Percentiles rank a stretch among this genome's conserved stretches.
Evolutionary conservation across 2,797 vertebrate species (phyloP).

Genomic region (Anniella stebbinsi): DNA sequence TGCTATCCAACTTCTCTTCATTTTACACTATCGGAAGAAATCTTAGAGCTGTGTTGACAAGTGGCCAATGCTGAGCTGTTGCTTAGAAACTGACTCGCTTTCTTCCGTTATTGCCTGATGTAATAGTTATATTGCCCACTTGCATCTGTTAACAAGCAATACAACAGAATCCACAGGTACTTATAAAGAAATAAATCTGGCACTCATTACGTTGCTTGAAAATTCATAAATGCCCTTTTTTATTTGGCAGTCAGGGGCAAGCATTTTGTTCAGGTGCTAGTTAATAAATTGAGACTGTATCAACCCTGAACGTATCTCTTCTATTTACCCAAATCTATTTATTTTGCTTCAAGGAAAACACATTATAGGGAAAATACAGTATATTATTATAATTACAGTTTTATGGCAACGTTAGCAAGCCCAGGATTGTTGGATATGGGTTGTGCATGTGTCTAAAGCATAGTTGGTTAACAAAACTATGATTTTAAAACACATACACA

Average conservation of each 20-base stretch:
- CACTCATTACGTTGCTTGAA: constrained; percentile 64
- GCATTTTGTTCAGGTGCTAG: constrained; percentile 66
- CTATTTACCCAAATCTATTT: constrained; percentile 70
- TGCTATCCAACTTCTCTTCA: constrained; percentile 75
- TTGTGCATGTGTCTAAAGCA: constrained; percentile 37
- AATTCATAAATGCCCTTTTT: constrained; percentile 64
- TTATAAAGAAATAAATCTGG: constrained; percentile 74
- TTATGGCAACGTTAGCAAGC: constrained; percentile 28
- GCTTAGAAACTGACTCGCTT: constrained; percentile 75
- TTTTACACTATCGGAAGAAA: constrained; percentile 74
- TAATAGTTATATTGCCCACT: constrained; percentile 77
- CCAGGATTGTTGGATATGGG: not conserved
- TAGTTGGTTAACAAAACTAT: constrained; percentile 19
- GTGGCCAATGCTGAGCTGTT: constrained; percentile 68
- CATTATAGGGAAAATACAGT: constrained; percentile 53
- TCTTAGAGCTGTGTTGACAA: constrained; percentile 71
- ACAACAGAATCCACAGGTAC: constrained; percentile 76
- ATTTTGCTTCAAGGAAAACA: constrained; percentile 62
- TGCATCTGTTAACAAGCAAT: constrained; percentile 77
- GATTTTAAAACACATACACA: constrained; percentile 45
- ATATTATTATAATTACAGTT: constrained; percentile 70
- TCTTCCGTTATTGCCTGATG: constrained; percentile 74
- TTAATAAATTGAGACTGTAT: constrained; percentile 68
- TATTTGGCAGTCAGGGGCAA: constrained; percentile 45
- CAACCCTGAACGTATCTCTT: constrained; percentile 18